Base-by-base conservation (phyloP, 35 echinoderm and acorn worm genomes). In the Stichopus chloronotus region DNA sequence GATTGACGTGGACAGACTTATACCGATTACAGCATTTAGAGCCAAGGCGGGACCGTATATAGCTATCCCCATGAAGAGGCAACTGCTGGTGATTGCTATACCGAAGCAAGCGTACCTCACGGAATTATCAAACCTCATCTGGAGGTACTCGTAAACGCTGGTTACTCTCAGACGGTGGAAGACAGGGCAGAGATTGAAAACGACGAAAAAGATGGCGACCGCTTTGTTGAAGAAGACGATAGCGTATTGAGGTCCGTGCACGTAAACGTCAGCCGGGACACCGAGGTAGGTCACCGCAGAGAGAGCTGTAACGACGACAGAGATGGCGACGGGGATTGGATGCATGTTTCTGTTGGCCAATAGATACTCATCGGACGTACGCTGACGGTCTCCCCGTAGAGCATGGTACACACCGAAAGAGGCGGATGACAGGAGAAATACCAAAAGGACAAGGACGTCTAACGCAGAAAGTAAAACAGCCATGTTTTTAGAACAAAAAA, bases 41-140 rank as follows among this genome's bases (percentile, higher is more conserved):
- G 88, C 88, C 24, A 91, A 20, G 2, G 88, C 30, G 5, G 88
- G 88, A 12, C 19, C 72, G 58, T 91, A 91, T 76, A 91, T 56
- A 0, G 56, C 88, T 63, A 91, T 91, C 12, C 88, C 88, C 69
- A 91, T 78, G 23, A 91, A 85, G 56, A 58, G 56, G 53, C 7
- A 54, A 0, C 22, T 5, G n/a, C 52, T 12, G 52, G 52, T 58
- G 52, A 85, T 54, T 8, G 43, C 82, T n/a, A 85, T 55, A 85
- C 52, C 56, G 52, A 25, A 85, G n/a, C 65, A 71, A 25, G 25
- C 9, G 56, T 43, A 85, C 82, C 82, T 54, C 16, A 85, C 56
- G 5, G 7, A 85, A 43, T 85, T 85, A 7, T 53, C 56, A 85
- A 85, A 85, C 53, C 82, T 85, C 82, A 85, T 56, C 30, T 43